phyloP scores from a whole-genome alignment of 2,113 vertebrate species.

The Hippocampus mohnikei region DNA sequence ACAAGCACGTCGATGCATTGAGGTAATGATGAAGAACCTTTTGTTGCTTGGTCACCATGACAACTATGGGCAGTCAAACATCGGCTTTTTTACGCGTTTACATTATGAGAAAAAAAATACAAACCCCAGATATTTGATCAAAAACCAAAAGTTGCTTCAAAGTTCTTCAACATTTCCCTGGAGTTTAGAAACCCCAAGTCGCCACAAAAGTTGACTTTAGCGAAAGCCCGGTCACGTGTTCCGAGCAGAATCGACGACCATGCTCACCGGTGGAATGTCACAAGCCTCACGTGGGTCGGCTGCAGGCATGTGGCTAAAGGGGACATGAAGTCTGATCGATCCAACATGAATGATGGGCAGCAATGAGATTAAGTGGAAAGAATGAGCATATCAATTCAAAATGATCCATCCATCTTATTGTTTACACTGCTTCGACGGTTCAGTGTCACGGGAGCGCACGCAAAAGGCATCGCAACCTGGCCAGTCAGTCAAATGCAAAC shows the following conservation, averaged over 20 bases:
- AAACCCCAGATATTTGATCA: not conserved
- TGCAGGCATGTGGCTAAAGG: not conserved
- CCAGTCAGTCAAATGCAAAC: not conserved
- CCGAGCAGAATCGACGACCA: not conserved
- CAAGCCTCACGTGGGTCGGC: not conserved
- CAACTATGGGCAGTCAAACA: not conserved
- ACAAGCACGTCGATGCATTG: slow-evolving; percentile 10
- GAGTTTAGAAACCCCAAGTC: not conserved
- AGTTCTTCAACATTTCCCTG: not conserved
- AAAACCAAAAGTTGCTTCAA: not conserved
- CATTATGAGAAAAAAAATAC: not conserved
- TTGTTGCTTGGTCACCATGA: slow-evolving; percentile 47
- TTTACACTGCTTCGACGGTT: not conserved
- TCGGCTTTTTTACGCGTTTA: not conserved
- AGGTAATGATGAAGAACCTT: slow-evolving; percentile 40
- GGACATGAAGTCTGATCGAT: not conserved
- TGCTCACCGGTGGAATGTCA: not conserved
- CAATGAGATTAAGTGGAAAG: not conserved
- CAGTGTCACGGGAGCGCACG: not conserved
- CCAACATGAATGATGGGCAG: not conserved
- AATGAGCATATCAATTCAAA: not conserved
- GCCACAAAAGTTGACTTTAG: not conserved
- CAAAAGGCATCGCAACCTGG: not conserved
- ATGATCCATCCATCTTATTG: not conserved
- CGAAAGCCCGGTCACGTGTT: not conserved